These are phyloP conservation scores for Timema podura DNA, from an alignment of 2,888 invertebrate genomes.

Conservation along the genomic window DNA sequence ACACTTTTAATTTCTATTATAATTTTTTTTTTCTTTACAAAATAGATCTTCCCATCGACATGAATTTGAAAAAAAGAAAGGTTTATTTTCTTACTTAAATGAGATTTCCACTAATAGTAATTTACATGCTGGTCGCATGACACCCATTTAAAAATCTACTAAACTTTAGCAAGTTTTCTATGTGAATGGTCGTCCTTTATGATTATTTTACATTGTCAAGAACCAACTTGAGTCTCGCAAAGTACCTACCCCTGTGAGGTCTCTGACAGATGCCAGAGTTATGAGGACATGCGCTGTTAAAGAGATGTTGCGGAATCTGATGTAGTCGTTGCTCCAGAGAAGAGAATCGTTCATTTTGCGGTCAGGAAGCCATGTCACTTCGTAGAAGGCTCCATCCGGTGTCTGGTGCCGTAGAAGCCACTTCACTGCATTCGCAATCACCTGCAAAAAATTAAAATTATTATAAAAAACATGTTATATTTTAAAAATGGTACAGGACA, in stretches of 20 bases:
- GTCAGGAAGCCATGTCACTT: slow-evolving; percentile 81
- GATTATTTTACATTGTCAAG: neutral
- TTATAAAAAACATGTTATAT: too few species aligned
- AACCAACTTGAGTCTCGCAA: neutral
- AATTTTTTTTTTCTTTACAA: too few species aligned
- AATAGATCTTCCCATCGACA: too few species aligned
- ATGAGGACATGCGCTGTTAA: slow-evolving; percentile 92
- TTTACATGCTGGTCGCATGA: too few species aligned
- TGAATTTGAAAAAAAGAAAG: too few species aligned
- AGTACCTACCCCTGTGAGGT: slow-evolving; percentile 59
- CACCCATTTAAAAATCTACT: too few species aligned
- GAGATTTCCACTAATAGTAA: too few species aligned
- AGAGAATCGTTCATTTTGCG: slow-evolving; percentile 78
- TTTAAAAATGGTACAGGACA: too few species aligned
- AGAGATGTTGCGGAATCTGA: slow-evolving; percentile 74
- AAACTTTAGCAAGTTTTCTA: too few species aligned
- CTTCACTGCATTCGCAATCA: slow-evolving; percentile 76
- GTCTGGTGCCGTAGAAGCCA: slow-evolving; percentile 86
- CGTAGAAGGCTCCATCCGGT: slow-evolving; percentile 82
- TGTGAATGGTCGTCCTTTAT: too few species aligned
- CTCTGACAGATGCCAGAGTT: slow-evolving; percentile 77
- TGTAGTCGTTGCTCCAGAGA: slow-evolving; percentile 50
- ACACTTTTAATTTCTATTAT: too few species aligned
- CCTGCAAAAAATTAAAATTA: slow-evolving; percentile 33
- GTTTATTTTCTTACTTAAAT: too few species aligned